Evolutionary conservation across 2,797 vertebrate species (phyloP).

Genomic region (Bryconaethiops microstoma): DNA sequence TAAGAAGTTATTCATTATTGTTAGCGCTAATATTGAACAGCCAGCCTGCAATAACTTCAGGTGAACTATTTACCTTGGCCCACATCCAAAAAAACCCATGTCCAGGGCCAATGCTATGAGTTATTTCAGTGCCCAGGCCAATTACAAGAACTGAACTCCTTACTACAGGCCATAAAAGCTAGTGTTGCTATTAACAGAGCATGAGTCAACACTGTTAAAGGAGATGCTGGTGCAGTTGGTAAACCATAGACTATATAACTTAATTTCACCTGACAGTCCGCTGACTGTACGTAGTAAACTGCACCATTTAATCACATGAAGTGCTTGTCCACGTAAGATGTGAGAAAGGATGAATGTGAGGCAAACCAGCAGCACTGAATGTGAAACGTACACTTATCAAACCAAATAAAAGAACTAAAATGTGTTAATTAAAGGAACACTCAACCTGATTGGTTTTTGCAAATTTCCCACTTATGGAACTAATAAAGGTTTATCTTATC

Average conservation of each 20-base stretch:
- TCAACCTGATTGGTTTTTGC: too few relatives aligned
- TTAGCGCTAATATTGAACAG: background rate
- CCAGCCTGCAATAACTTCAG: background rate
- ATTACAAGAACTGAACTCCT: conserved; percentile 2
- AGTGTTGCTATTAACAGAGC: conserved; percentile 3
- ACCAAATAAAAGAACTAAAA: too few relatives aligned
- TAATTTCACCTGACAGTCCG: background rate
- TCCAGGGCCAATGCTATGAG: background rate
- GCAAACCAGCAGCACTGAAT: background rate
- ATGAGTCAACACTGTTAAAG: conserved; percentile 3
- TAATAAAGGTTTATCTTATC: too few relatives aligned
- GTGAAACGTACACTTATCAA: background rate
- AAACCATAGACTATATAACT: conserved; percentile 4
- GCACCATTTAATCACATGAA: background rate
- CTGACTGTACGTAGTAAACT: conserved; percentile 1
- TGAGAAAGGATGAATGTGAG: background rate
- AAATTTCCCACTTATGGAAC: too few relatives aligned
- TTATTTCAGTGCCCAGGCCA: conserved; percentile 20
- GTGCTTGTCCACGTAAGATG: background rate
- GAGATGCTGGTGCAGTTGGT: conserved; percentile 3
- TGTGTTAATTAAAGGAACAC: too few relatives aligned
- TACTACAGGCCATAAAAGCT: conserved; percentile 18
- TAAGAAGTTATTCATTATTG: conserved; percentile 24
- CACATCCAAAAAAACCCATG: conserved; percentile 12
- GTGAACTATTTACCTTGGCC: conserved; percentile 49